Evolutionary conservation across 2,888 invertebrate genomes (phyloP).

Genomic region (Tetropium fuscum): DNA sequence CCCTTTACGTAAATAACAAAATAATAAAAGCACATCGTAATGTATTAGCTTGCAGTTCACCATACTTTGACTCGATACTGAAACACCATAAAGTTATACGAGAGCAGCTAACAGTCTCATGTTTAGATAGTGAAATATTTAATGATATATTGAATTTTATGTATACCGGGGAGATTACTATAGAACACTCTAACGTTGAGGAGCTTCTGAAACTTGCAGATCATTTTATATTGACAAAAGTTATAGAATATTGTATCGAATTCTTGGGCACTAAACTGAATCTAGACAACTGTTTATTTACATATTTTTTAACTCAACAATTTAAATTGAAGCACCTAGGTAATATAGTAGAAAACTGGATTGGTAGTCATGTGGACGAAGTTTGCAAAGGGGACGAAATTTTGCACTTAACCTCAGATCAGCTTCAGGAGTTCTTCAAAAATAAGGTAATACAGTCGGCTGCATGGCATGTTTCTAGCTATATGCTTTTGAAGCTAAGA

Average conservation of each 20-base stretch:
- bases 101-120: slow-evolving; percentile 70
- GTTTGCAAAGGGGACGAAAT: slow-evolving; percentile 70
- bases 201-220: slow-evolving; percentile 73
- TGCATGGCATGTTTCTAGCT: too few species aligned
- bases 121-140: slow-evolving; percentile 72
- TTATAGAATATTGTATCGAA: slow-evolving; percentile 75
- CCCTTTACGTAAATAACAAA: slow-evolving; percentile 71
- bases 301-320: slow-evolving; percentile 71
- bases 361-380: slow-evolving; percentile 68
- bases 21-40: slow-evolving; percentile 73
- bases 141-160: slow-evolving; percentile 72
- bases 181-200: slow-evolving; percentile 72
- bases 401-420: slow-evolving; percentile 65
- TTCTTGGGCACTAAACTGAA: slow-evolving; percentile 73
- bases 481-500: too few species aligned
- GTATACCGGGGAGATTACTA: slow-evolving; percentile 73
- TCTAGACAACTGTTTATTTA: slow-evolving; percentile 73
- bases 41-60: slow-evolving; percentile 74
- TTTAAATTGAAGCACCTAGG: slow-evolving; percentile 71
- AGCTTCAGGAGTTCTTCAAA: slow-evolving; percentile 68
- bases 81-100: slow-evolving; percentile 68
- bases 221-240: slow-evolving; percentile 72
- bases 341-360: slow-evolving; percentile 70
- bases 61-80: slow-evolving; percentile 74
- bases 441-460: slow-evolving; percentile 68